Evolutionary conservation across 2,888 invertebrate genomes (phyloP).

Genomic region (Ectemnius lituratus): DNA sequence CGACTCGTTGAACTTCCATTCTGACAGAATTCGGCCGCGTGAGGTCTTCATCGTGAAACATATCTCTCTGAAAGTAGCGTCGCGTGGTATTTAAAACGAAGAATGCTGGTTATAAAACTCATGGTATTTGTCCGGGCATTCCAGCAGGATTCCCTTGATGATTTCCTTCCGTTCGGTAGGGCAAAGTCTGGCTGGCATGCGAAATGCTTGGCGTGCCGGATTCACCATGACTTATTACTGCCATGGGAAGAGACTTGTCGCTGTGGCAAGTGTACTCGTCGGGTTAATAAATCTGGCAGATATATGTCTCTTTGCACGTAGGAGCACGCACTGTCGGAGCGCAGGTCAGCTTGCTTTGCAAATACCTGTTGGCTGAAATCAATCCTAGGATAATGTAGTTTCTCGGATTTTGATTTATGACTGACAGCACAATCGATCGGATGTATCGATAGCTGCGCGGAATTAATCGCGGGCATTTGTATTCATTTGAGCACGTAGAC

Average conservation of each 20-base stretch:
- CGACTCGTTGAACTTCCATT: background rate
- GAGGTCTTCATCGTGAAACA: no score
- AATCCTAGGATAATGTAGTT: slow-evolving; percentile 18
- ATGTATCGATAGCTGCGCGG: slow-evolving; percentile 10
- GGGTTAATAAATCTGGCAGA: slow-evolving; percentile 20
- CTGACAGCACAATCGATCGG: slow-evolving; percentile 15
- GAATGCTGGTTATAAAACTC: slow-evolving; percentile 31
- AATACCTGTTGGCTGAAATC: slow-evolving; percentile 12
- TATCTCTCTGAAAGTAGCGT: background rate
- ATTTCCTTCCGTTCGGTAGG: slow-evolving; percentile 35
- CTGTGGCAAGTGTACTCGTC: slow-evolving; percentile 15
- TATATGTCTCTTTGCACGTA: background rate
- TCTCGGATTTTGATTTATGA: slow-evolving; percentile 16
- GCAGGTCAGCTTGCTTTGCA: slow-evolving; percentile 1
- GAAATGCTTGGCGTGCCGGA: slow-evolving; percentile 27
- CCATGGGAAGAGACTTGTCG: slow-evolving; percentile 13
- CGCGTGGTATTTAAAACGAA: slow-evolving; percentile 7
- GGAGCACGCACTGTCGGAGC: slow-evolving; percentile 1
- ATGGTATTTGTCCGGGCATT: slow-evolving; percentile 25
- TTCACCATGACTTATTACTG: slow-evolving; percentile 22
- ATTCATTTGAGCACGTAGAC: slow-evolving; percentile 10
- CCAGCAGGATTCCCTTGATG: slow-evolving; percentile 17
- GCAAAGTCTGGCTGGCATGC: slow-evolving; percentile 23
- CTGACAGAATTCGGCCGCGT: background rate
- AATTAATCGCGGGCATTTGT: slow-evolving; percentile 13